Base-by-base conservation (phyloP, 2,888 invertebrate species). In the Operophtera brumata region DNA sequence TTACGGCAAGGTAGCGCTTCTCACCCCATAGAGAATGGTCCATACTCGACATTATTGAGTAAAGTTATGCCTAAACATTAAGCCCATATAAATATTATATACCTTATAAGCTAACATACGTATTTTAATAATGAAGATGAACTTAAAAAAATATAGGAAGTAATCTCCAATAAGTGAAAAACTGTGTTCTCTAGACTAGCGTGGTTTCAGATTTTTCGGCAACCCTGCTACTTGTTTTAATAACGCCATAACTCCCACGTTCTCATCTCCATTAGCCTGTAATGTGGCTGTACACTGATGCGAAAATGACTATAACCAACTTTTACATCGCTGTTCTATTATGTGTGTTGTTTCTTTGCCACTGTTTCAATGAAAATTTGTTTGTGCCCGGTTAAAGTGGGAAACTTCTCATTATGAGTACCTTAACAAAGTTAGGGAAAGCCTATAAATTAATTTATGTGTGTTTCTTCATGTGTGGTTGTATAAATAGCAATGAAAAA, bases 321-420 rank as follows among this genome's bases (percentile, higher is more conserved):
- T 64, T 64, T 61, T 62, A 57, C 61, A 61, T 57, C 49, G 60
- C 58, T 59, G 49, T 62, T 64, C 47, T 56, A 59, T 62, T 60
- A 64, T 61, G 62, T 54, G 56, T 61, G 59, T 64, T 62, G 60
- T 64, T 64, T 57, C 57, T 58, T 57, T 28, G 42, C 49, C 54
- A 14, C 47, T 26, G 30, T 40, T 49, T 7, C 54, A 56, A 57
- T 56, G 52, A 59, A 60, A 58, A 63, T 62, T 62, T 58, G 60
- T 56, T 58, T 59, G 56, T 47, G 42, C 54, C 55, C 51, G 53
- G 53, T 54, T 42, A 46, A 58, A 58, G 57, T 51, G 51, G 32
- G 40, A 39, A 59, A 57, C 53, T 62, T 59, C 52, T 49, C 51
- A 45, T 54, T 53, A 61, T 48, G 46, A 48, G 42, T 11, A 26